phyloP scores from a whole-genome alignment of 1,140 invertebrate genomes.

The Pinna nobilis region DNA sequence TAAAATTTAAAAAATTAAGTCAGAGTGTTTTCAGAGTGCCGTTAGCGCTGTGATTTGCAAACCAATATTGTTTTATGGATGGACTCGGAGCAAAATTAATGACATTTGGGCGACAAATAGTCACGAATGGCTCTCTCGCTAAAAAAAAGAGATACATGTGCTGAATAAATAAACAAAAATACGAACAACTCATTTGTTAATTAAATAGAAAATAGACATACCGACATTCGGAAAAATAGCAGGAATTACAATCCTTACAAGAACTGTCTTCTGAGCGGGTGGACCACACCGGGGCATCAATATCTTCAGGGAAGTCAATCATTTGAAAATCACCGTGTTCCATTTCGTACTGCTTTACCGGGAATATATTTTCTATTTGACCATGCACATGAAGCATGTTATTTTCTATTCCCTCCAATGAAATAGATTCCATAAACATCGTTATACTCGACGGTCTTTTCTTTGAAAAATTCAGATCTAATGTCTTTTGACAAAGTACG shows the following conservation, averaged over 20 bases:
- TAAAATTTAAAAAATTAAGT: too few relatives aligned
- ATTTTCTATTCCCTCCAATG: conserved; percentile 3
- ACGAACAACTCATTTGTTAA: background rate
- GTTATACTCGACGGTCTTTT: conserved; percentile 7
- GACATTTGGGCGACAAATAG: too few relatives aligned
- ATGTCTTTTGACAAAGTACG: background rate
- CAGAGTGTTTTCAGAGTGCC: too few relatives aligned
- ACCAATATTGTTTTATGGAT: too few relatives aligned
- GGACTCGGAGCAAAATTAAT: too few relatives aligned
- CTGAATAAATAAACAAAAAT: background rate
- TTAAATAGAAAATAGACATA: background rate
- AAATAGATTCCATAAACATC: conserved; percentile 12
- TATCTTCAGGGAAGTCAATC: conserved; percentile 6
- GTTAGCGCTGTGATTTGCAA: too few relatives aligned
- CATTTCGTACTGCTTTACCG: background rate
- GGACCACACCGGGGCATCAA: background rate
- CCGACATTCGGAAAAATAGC: conserved; percentile 30
- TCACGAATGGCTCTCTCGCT: too few relatives aligned
- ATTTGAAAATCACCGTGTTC: conserved; percentile 4
- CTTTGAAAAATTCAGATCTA: background rate
- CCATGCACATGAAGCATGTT: conserved; percentile 18
- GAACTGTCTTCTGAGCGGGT: conserved; percentile 12
- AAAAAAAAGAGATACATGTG: background rate
- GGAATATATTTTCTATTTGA: conserved; percentile 4
- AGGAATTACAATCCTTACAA: background rate